Evolutionary conservation across 2,888 invertebrate genomes (phyloP).

Genomic region (Escarpia spicata): DNA sequence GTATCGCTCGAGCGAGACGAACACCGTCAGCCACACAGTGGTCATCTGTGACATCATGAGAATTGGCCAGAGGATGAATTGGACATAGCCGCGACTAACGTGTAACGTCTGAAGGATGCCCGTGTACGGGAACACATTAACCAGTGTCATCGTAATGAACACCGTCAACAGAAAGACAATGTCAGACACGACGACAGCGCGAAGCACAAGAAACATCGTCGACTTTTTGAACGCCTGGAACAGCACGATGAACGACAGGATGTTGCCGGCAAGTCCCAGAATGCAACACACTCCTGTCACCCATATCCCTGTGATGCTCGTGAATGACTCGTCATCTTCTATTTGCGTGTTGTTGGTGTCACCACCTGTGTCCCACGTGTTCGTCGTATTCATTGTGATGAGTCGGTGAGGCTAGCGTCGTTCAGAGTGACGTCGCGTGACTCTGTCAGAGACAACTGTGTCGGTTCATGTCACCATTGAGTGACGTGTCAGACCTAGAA

Average conservation of each 20-base stretch:
- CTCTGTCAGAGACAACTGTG: background rate
- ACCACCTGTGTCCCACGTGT: background rate
- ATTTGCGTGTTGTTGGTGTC: background rate
- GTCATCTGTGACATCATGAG: slow-evolving; percentile 47
- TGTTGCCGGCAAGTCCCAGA: slow-evolving; percentile 42
- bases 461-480: background rate
- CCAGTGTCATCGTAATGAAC: slow-evolving; percentile 41
- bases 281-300: slow-evolving; percentile 42
- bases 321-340: slow-evolving; percentile 28
- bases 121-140: slow-evolving; percentile 38
- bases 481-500: background rate
- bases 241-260: slow-evolving; percentile 41
- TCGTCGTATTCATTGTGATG: background rate
- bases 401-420: background rate
- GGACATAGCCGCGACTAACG: slow-evolving; percentile 43
- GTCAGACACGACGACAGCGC: slow-evolving; percentile 44
- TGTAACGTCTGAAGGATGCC: slow-evolving; percentile 28
- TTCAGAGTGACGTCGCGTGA: background rate
- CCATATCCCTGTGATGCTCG: slow-evolving; percentile 40
- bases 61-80: slow-evolving; percentile 46
- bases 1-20: slow-evolving; percentile 48
- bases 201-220: slow-evolving; percentile 45
- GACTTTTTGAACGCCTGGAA: slow-evolving; percentile 39
- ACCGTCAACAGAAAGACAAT: slow-evolving; percentile 43
- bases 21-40: slow-evolving; percentile 49